Evolutionary conservation across 2,113 vertebrate genomes (phyloP), one percentile per base, ranked within the genome.

Genomic region (Indicator indicator): DNA sequence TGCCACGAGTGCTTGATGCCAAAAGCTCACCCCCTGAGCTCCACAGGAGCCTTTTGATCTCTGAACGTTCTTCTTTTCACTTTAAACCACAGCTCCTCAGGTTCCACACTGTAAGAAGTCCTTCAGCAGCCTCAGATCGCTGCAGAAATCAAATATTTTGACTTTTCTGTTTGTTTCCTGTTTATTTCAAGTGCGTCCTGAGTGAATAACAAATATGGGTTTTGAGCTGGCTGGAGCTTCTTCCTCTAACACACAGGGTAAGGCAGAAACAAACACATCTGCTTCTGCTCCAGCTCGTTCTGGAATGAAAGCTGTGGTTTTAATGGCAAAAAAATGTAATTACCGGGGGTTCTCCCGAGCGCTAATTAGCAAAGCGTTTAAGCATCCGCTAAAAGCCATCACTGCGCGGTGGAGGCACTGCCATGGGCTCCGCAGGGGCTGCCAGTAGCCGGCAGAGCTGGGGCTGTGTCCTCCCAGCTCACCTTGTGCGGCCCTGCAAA

Each of bases 211-310:
- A 95, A 96, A 96, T 60, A 78, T 3, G 69, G n/a, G 71, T 84
- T 89, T 89, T 63, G 90, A 94, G 92, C 94, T 98, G 97, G 96
- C 97, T 97, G 95, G 95, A 83, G 90, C 58, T 70, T 64, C 93
- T 46, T 74, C 76, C 71, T 82, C 70, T 50, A 79, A 71, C 1
- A 11, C 67, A n/a, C 59, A 58, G 93, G 93, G 83, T 75, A 19
- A 82, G 48, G 71, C 44, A 75, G 83, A 90, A 93, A 85, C 82
- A 91, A 94, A 96, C 79, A 75, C 56, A 67, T 90, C 88, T 89
- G 52, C 69, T 89, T 72, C 72, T 28, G 63, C 74, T 87, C 74
- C 6, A 0, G 86, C 84, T 95, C 70, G 93, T 86, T 96, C 81
- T 72, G 55, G 62, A 73, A 70, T 56, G 86, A 78, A 18, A 69